Conservation (phyloP, 2,113 vertebrate genomes). For the Lasiurus borealis region DNA sequence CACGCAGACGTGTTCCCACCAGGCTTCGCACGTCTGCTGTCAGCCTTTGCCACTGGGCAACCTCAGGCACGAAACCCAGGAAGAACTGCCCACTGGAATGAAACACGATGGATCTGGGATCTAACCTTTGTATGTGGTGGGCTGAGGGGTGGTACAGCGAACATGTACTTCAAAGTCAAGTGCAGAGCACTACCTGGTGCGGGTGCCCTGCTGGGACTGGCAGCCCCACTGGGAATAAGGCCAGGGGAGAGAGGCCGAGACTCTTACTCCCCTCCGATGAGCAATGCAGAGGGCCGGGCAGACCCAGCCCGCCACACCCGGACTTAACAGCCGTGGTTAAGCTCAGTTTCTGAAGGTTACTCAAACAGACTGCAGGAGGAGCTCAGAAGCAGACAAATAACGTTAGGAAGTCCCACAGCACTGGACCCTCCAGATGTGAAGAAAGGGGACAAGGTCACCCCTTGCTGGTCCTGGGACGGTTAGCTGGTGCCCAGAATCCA, state of each 20-base stretch:
- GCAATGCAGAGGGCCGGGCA: not conserved
- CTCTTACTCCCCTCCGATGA: not conserved
- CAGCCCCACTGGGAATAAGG: not conserved
- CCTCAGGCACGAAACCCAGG: not conserved
- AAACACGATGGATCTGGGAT: not conserved
- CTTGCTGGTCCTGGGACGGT: not conserved
- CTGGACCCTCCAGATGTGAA: not conserved
- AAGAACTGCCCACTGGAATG: not conserved
- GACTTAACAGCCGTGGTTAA: fast-evolving
- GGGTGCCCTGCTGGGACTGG: not conserved
- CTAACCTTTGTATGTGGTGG: not conserved
- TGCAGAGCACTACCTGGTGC: not conserved
- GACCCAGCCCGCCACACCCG: not conserved
- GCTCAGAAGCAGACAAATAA: not conserved
- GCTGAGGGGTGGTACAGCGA: not conserved
- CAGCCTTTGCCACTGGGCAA: not conserved
- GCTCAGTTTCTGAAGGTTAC: not conserved
- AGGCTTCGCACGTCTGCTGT: not conserved
- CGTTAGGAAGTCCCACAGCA: not conserved
- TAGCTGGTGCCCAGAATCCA: not conserved
- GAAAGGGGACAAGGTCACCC: not conserved
- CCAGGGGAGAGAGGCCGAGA: not conserved
- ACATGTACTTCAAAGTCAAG: not conserved
- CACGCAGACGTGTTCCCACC: not conserved
- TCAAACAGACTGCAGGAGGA: not conserved